Base-by-base conservation (phyloP, 1,140 invertebrate species). In the Heliconius hewitsoni region DNA sequence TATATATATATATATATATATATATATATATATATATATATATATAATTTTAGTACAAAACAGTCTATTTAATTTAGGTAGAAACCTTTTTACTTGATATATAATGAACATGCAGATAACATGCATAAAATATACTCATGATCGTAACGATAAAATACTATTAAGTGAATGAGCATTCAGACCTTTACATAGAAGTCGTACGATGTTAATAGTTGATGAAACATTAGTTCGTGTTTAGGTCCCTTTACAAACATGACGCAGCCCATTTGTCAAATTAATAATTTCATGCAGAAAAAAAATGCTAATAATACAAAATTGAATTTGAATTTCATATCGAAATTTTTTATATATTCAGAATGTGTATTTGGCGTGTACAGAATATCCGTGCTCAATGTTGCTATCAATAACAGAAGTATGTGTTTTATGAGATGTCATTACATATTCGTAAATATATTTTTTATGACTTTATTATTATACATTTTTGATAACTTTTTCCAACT, bases 251-350 rank as follows among this genome's bases (percentile, higher is more conserved):
- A 30, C 0, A 74, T 57, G 73, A 37, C 73, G 73, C 73, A 30
- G 19, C 73, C 73, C 16, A 16, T n/a, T 30, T 42, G 27, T 37
- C 73, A 57, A 55, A 37, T 60, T 37, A 60, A 74, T 74, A 74
- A 52, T 57, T 74, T 74, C 46, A 19, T 74, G 11, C 19, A 57
- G 18, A 2, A 34, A 57, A 27, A 27, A 18, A 74, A 74, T 55
- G 39, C 6, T n/a, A 19, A 30, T 18, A n/a, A 57, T 42, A 74
- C 3, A 30, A 66, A 66, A 30, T 30, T 66, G 0, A 66, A 66
- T 66, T 27, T 74, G 18, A 52, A 74, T 57, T 55, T 55, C 16
- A 57, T 74, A 52, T 74, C 73, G 30, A 74, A 57, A 11, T n/a
- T 8, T 37, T 74, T 57, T 13, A 13, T 74, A 16, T 57, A 37